Conservation (phyloP, 2,888 invertebrate species). For the Opisthograptis luteolata region DNA sequence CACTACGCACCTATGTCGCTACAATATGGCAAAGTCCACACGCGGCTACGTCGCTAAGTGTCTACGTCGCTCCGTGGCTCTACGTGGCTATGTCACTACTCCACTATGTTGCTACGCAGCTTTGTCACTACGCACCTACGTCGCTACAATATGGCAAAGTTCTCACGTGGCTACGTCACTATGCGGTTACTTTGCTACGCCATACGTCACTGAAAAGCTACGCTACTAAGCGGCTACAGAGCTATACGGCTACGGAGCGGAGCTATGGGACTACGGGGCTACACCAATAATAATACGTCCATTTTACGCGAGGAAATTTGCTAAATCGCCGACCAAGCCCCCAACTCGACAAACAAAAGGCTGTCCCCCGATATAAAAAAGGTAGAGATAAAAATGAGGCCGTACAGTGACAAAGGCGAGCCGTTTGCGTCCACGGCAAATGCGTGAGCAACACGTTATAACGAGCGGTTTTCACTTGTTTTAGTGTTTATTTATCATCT, state of each 20-base stretch:
- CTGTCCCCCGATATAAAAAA: constrained; percentile 44
- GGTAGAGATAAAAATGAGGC: constrained; percentile 40
- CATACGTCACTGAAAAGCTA: too few relatives aligned
- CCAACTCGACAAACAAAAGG: constrained; percentile 49
- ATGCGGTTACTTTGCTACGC: too few relatives aligned
- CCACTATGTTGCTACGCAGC: too few relatives aligned
- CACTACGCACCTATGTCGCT: too few relatives aligned
- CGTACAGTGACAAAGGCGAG: constrained; percentile 43
- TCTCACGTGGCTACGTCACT: too few relatives aligned
- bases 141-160: too few relatives aligned
- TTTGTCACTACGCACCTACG: too few relatives aligned
- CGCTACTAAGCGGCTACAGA: not conserved
- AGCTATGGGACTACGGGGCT: not conserved
- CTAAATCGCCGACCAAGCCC: constrained; percentile 49
- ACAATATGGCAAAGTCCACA: too few relatives aligned
- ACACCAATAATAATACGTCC: constrained; percentile 45
- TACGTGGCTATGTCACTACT: too few relatives aligned
- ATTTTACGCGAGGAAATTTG: constrained; percentile 51
- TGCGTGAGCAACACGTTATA: constrained; percentile 52
- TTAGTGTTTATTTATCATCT: constrained; percentile 39
- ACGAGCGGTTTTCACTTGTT: constrained; percentile 37
- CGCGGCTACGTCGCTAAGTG: too few relatives aligned
- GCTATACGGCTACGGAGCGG: not conserved
- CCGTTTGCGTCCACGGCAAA: constrained; percentile 38
- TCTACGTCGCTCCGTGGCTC: too few relatives aligned